A percentile compares a stretch with the other conserved stretches of the same genome.
phyloP scores from a whole-genome alignment of 1,140 invertebrate genomes.

The Drosophila kohkoa region DNA sequence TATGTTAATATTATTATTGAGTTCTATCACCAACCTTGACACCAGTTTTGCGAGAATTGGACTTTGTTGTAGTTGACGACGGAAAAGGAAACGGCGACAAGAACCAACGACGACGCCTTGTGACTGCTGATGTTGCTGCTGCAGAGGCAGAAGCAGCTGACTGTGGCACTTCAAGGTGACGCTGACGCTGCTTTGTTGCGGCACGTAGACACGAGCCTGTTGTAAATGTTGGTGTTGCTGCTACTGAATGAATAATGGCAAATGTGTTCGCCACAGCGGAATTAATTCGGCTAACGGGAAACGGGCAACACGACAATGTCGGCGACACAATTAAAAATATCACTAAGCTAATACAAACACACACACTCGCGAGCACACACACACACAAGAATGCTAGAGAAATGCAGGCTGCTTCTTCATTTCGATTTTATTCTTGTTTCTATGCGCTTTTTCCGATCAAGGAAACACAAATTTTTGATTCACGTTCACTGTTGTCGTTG shows the following conservation, averaged over 20 bases:
- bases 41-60: slow-evolving; percentile 28
- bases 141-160: too few relatives aligned
- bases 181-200: slow-evolving; percentile 23
- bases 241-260: slow-evolving; percentile 27
- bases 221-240: slow-evolving; percentile 39
- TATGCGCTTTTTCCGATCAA: slow-evolving; percentile 17
- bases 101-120: slow-evolving; percentile 34
- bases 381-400: background rate
- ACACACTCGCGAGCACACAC: slow-evolving; percentile 9
- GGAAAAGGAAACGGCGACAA: slow-evolving; percentile 11
- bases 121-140: slow-evolving; percentile 32
- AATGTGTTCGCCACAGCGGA: slow-evolving; percentile 34
- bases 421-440: slow-evolving; percentile 28
- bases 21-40: slow-evolving; percentile 39
- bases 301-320: slow-evolving; percentile 8
- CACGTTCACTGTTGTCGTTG: slow-evolving; percentile 4
- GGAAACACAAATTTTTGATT: slow-evolving; percentile 18
- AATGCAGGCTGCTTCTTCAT: slow-evolving; percentile 46
- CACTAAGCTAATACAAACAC: slow-evolving; percentile 45
- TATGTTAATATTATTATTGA: slow-evolving; percentile 6
- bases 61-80: slow-evolving; percentile 15
- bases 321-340: slow-evolving; percentile 54
- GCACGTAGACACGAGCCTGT: slow-evolving; percentile 35
- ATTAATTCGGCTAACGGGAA: slow-evolving; percentile 45
- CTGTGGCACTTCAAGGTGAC: slow-evolving; percentile 51